Evolutionary conservation across 2,797 vertebrate genomes (phyloP).

Genomic region (Taenioides sp.): DNA sequence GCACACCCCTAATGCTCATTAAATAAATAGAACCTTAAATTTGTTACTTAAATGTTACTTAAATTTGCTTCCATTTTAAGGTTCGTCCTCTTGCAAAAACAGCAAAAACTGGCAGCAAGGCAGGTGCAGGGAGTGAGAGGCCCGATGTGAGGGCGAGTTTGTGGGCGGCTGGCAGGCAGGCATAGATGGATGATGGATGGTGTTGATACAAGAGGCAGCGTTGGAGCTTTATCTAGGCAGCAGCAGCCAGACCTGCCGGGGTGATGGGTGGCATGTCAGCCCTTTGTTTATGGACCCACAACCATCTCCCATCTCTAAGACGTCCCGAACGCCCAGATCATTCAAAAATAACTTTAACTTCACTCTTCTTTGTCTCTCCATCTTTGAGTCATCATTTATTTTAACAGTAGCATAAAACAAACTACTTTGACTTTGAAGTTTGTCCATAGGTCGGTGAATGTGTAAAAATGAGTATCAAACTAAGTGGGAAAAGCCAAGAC

Average conservation of each 20-base stretch:
- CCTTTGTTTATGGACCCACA: conserved; percentile 81
- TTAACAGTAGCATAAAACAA: conserved; percentile 25
- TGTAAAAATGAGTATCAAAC: conserved; percentile 32
- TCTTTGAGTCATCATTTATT: conserved; percentile 46
- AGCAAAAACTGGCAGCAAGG: conserved; percentile 38
- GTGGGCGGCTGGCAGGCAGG: conserved; percentile 43
- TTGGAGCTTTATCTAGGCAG: conserved; percentile 79
- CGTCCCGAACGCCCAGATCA: conserved; percentile 64
- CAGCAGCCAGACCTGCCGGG: conserved; percentile 79
- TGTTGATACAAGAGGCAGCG: conserved; percentile 78
- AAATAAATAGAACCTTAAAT: neutral
- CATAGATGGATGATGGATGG: conserved; percentile 82
- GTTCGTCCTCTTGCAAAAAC: conserved; percentile 16
- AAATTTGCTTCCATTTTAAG: conserved; percentile 25
- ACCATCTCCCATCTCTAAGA: conserved; percentile 76
- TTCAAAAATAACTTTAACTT: conserved; percentile 66
- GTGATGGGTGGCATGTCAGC: conserved; percentile 83
- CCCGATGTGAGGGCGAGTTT: conserved; percentile 42
- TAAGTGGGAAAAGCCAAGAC: conserved; percentile 39
- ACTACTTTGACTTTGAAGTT: conserved; percentile 18
- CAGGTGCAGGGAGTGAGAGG: conserved; percentile 62
- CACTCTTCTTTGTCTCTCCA: conserved; percentile 51
- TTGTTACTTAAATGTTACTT: neutral
- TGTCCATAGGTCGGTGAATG: conserved; percentile 17
- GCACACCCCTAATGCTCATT: too few species aligned